Evolutionary conservation across 2,797 vertebrate genomes (phyloP).

Genomic region (Simalia tracyae): DNA sequence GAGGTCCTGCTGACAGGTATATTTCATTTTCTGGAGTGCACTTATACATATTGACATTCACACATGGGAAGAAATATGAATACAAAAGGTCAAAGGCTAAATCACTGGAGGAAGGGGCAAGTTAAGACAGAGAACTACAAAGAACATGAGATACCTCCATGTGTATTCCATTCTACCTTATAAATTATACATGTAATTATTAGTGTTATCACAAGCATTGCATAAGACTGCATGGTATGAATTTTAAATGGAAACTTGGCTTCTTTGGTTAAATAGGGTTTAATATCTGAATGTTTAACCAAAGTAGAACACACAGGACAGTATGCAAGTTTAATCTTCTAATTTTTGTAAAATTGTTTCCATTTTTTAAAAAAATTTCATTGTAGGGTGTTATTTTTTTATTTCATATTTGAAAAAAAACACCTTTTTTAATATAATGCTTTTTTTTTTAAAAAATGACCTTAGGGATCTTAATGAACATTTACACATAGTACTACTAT

Average conservation of each 20-base stretch:
- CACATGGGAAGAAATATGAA: slow-evolving; percentile 8
- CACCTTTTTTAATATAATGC: background rate
- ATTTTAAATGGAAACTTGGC: slow-evolving; percentile 23
- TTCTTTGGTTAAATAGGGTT: slow-evolving; percentile 1
- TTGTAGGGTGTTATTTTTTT: background rate
- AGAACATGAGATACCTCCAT: slow-evolving; percentile 26
- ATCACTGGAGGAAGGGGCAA: slow-evolving; percentile 43
- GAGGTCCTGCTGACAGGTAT: slow-evolving; percentile 96
- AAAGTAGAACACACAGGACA: background rate
- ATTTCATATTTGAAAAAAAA: background rate
- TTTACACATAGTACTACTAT: background rate
- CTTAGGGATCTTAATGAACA: background rate
- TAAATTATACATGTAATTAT: slow-evolving; percentile 31
- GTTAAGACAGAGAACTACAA: slow-evolving; percentile 36
- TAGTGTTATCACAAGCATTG: background rate
- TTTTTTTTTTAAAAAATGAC: background rate
- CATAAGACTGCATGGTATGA: fast-evolving
- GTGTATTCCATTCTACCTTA: slow-evolving; percentile 27
- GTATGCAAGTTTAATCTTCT: background rate
- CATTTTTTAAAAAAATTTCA: background rate
- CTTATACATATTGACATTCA: slow-evolving; percentile 25
- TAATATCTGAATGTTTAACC: background rate
- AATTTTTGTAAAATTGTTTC: background rate
- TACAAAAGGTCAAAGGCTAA: slow-evolving; percentile 10
- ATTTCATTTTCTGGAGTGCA: slow-evolving; percentile 60